Conservation (phyloP, 2,113 vertebrate genomes). For the Scartelaos histophorus region DNA sequence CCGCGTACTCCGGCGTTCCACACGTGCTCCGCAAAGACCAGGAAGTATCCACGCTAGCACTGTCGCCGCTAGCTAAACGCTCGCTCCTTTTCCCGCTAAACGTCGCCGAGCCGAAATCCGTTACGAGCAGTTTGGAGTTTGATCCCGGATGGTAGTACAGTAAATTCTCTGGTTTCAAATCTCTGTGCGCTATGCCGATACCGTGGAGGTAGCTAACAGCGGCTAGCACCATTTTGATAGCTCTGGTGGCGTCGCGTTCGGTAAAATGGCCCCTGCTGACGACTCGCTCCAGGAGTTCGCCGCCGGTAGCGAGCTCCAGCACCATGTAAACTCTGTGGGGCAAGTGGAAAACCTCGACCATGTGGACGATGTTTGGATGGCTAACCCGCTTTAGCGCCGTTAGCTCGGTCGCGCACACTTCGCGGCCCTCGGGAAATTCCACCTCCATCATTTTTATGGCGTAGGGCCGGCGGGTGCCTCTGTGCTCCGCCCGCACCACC, state of each 20-base stretch:
- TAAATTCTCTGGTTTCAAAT: slow-evolving; percentile 73
- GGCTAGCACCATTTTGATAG: slow-evolving; percentile 62
- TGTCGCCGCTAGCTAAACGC: background rate
- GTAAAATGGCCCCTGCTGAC: slow-evolving; percentile 68
- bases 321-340: slow-evolving; percentile 62
- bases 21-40: slow-evolving; percentile 46
- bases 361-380: slow-evolving; percentile 62
- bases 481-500: slow-evolving; percentile 69
- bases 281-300: slow-evolving; percentile 68
- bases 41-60: background rate
- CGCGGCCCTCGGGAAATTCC: slow-evolving; percentile 50
- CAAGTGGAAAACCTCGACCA: slow-evolving; percentile 73
- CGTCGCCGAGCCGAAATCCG: slow-evolving; percentile 68
- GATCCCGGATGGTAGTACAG: slow-evolving; percentile 69
- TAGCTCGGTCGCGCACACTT: slow-evolving; percentile 66
- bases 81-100: slow-evolving; percentile 26
- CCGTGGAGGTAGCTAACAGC: slow-evolving; percentile 66
- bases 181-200: slow-evolving; percentile 65
- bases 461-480: slow-evolving; percentile 62
- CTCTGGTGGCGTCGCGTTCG: slow-evolving; percentile 65
- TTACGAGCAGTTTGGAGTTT: slow-evolving; percentile 68
- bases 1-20: slow-evolving; percentile 65
- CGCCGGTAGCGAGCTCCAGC: slow-evolving; percentile 69
- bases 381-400: slow-evolving; percentile 64
- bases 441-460: slow-evolving; percentile 77